These are phyloP conservation scores for Edolisoma coerulescens DNA, from an alignment of 2,113 vertebrate genomes.

Conservation along the genomic window DNA sequence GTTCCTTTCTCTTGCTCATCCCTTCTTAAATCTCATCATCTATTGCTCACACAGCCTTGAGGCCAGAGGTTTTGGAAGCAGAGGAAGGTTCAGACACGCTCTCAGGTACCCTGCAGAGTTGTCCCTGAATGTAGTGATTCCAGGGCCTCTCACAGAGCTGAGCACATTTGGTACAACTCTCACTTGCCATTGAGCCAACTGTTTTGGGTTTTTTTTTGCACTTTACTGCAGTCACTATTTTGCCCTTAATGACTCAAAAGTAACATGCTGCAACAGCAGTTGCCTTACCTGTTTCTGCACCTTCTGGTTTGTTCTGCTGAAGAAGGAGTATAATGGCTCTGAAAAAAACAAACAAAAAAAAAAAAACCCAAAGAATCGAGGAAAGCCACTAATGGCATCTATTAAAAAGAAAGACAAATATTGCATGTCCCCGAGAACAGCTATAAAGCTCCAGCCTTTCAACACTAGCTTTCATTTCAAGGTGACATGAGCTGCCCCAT, in stretches of 20 bases:
- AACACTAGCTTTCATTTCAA: neutral
- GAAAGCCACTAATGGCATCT: neutral
- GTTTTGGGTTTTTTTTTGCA: neutral
- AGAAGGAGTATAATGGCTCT: neutral
- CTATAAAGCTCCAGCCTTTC: neutral
- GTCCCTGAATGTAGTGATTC: neutral
- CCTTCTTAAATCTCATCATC: neutral
- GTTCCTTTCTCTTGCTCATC: neutral
- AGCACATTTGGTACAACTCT: neutral
- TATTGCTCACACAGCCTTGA: neutral
- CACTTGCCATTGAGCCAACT: neutral
- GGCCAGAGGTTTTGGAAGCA: neutral
- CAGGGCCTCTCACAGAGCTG: neutral
- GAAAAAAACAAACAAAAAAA: neutral
- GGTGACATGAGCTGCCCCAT: neutral
- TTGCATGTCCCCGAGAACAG: neutral
- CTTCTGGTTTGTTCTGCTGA: neutral
- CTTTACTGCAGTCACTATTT: neutral
- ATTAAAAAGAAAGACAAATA: neutral
- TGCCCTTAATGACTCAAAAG: neutral
- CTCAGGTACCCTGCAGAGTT: neutral
- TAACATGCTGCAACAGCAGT: neutral
- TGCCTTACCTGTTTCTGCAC: conserved; percentile 37
- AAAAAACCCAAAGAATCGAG: conserved; percentile 5
- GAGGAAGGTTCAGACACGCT: rapidly evolving